Evolutionary conservation across 2,888 invertebrate genomes (phyloP).

Genomic region (Cephus nigrinus): DNA sequence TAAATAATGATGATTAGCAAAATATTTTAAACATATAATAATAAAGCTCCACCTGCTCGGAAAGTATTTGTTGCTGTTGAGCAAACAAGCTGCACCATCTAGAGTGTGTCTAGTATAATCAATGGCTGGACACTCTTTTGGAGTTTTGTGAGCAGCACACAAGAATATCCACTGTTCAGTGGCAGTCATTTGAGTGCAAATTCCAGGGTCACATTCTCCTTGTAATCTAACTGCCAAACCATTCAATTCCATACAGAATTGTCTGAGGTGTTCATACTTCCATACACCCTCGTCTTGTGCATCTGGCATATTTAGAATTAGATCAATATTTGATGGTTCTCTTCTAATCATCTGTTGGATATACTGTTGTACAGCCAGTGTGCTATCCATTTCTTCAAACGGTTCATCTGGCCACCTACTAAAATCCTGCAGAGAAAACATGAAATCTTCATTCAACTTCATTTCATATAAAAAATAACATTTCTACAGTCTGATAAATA

Average conservation of each 20-base stretch:
- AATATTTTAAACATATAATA: constrained; percentile 3
- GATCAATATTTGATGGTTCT: constrained; percentile 93
- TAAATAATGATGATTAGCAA: not conserved
- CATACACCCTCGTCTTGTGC: constrained; percentile 99
- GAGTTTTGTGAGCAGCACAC: constrained; percentile 99
- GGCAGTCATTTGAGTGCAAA: constrained; percentile 99
- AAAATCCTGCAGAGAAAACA: constrained; percentile 79
- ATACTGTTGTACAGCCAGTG: constrained; percentile 97
- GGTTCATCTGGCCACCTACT: constrained; percentile 98
- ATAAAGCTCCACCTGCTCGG: constrained; percentile 85
- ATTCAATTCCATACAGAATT: constrained; percentile 99
- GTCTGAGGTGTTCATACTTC: constrained; percentile 99
- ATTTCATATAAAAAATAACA: not conserved
- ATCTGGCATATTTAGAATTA: constrained; percentile 95
- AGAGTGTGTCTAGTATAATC: constrained; percentile 99
- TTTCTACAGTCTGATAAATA: not conserved
- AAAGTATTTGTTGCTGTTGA: constrained; percentile 99
- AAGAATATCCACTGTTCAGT: constrained; percentile 99
- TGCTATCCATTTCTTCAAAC: constrained; percentile 99
- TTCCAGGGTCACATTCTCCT: constrained; percentile 95
- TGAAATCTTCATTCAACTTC: not conserved
- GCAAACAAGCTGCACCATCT: constrained; percentile 97
- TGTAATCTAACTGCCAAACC: constrained; percentile 97
- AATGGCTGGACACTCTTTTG: constrained; percentile 99
- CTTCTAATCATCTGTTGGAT: constrained; percentile 97